Evolutionary conservation across 2,797 vertebrate genomes (phyloP), one percentile per base, ranked within the genome.

Genomic region (Taeniopygia guttata): DNA sequence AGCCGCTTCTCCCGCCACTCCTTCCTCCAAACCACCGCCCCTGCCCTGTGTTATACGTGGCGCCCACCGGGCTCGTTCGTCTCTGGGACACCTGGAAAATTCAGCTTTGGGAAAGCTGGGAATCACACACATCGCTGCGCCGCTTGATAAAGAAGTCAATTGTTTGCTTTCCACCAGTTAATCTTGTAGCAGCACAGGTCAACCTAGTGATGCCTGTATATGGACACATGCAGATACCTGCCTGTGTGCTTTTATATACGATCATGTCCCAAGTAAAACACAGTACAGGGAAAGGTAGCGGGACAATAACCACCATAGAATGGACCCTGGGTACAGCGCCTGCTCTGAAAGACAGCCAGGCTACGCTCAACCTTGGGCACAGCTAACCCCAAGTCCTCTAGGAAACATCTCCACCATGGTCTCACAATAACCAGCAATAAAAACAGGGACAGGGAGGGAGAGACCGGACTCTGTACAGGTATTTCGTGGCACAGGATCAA

Each of bases 261-360:
- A 29, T 49, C 27, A 52, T 13, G 75, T 30, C 10, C 0, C 4
- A 30, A 4, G 42, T 25, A 49, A 70, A 88, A 49, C 21, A 63
- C 3, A 13, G 38, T 1, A 56, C 1, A 56, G 48, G 58, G 43
- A 54, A 84, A 63, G 60, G 58, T 0, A 74, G 80, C 3, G 45
- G 52, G 60, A 74, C 0, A 0, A 51, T 1, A 0, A 32, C 7
- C 5, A 5, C 60, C 0, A 0, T 0, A 67, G 45, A 40, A 69
- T 0, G 7, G 29, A 43, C 78, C 40, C 20, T 18, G 73, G 90
- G 81, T 70, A 88, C 69, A 83, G 95, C 14, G 5, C 86, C 88
- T 0, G 8, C 73, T 46, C 85, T 7, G 0, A 68, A 46, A 67
- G 25, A 51, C 95, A 89, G 66, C 73, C 96, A 89, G 84, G 95